Base-by-base conservation (phyloP, 1,140 invertebrate species). In the Matsumurasca onukii region DNA sequence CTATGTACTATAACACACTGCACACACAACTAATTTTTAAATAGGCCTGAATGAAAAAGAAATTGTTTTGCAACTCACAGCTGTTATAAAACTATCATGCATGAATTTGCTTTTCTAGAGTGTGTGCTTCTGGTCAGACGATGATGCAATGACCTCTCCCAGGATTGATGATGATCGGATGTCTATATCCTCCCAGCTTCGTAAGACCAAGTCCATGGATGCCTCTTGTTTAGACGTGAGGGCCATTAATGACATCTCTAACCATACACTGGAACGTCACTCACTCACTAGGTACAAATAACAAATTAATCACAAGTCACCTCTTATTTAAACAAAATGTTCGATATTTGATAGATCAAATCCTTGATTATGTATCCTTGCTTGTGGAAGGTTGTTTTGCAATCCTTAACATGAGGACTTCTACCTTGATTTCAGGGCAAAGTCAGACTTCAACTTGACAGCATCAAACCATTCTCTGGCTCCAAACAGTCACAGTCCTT, bases 171-270 rank as follows among this genome's bases (percentile, higher is more conserved):
- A 84, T 51, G 86, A 89, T 74, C 77, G 85, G 20, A 80, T 84
- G 17, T 88, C 87, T 49, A 78, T 86, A 27, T 84, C 82, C 51
- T 91, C 91, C 0, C 91, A 92, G 73, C 77, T 94, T 69, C 82
- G 92, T 69, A 95, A 95, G 78, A 92, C 91, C 30, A 86, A 92
- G 74, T 93, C 91, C 66, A 92, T 95, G 81, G 93, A 95, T 75
- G 92, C 92, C 9, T 92, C 91, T 15, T 93, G 91, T 74, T 80
- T 93, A 31, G 92, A 94, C 73, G 86, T 93, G 71, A 83, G 91
- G 55, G 88, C 88, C 17, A 85, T 90, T 51, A 83, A 80, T n/a
- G 85, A 86, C 45, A 82, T 85, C 3, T 83, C 76, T 68, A 81
- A 82, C 48, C 69, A 71, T 0, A 69, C 70, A 9, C 64, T 75